These are phyloP conservation scores for Machimus atricapillus DNA, from an alignment of 2,888 invertebrate genomes.

Conservation along the genomic window DNA sequence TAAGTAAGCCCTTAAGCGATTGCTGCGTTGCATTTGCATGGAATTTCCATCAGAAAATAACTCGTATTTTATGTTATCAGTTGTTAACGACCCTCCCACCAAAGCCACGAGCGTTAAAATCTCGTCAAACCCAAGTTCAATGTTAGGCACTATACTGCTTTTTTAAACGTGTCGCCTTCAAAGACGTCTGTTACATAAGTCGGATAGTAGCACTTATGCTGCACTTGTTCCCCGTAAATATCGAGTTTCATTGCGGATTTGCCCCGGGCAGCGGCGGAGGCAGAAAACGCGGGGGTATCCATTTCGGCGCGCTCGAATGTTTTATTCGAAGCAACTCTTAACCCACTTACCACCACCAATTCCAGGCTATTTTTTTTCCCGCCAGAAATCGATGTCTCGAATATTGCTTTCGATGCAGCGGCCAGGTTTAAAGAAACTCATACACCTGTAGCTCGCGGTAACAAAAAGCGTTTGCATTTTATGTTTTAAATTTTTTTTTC, in stretches of 20 bases:
- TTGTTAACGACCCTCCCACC: background rate
- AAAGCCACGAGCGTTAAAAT: background rate
- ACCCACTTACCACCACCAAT: constrained; percentile 7
- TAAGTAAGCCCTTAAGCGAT: too few relatives aligned
- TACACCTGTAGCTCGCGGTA: background rate
- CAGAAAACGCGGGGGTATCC: background rate
- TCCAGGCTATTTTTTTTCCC: background rate
- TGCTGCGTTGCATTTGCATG: too few relatives aligned
- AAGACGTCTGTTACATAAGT: background rate
- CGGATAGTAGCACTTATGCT: background rate
- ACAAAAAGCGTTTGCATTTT: background rate
- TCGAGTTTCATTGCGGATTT: constrained; percentile 11
- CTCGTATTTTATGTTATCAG: background rate
- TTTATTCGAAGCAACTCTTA: constrained; percentile 10
- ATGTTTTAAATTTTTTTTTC: background rate
- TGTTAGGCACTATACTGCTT: background rate
- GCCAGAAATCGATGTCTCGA: constrained; percentile 5
- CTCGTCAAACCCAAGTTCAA: background rate
- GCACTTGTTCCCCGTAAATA: background rate
- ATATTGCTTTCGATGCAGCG: background rate
- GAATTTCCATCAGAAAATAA: background rate
- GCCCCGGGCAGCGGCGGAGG: background rate
- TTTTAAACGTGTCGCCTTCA: background rate
- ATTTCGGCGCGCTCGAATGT: background rate
- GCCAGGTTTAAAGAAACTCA: background rate